These are phyloP conservation scores for Cotesia glomerata DNA, from an alignment of 1,140 invertebrate genomes.

Conservation along the genomic window DNA sequence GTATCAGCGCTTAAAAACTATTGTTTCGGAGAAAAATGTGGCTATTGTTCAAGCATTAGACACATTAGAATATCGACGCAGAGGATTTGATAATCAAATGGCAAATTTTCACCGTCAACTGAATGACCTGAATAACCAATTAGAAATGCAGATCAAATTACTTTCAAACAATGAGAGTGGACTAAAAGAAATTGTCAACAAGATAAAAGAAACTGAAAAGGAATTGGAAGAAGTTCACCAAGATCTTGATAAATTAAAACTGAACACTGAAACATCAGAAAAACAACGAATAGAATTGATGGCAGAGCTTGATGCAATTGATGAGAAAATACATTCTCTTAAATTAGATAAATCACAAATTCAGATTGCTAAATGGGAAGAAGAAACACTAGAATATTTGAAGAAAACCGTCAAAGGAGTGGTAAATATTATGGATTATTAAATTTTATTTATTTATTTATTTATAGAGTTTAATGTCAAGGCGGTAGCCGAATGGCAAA, in stretches of 20 bases:
- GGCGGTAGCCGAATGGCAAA: too few species aligned
- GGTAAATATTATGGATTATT: neutral
- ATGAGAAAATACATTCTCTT: constrained; percentile 87
- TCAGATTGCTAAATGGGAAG: constrained; percentile 85
- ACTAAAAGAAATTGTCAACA: neutral
- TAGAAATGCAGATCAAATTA: constrained; percentile 75
- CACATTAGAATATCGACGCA: constrained; percentile 88
- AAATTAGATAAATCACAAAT: constrained; percentile 94
- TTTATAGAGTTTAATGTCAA: too few species aligned
- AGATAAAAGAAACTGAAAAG: constrained; percentile 71
- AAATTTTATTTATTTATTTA: too few species aligned
- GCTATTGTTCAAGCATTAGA: constrained; percentile 84
- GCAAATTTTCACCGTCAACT: constrained; percentile 85
- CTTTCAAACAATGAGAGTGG: neutral
- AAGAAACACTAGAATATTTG: constrained; percentile 94
- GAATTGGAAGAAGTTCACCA: constrained; percentile 85
- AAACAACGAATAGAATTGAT: constrained; percentile 77
- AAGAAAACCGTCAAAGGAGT: constrained; percentile 81
- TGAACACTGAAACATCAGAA: constrained; percentile 75
- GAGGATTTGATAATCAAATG: constrained; percentile 87
- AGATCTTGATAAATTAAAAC: constrained; percentile 90
- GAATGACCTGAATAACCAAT: constrained; percentile 79
- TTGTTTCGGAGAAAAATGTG: constrained; percentile 83
- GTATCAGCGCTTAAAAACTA: constrained; percentile 90
- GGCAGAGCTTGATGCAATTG: constrained; percentile 79